phyloP scores from a whole-genome alignment of 2,113 vertebrate species.

The Mystacornis crossleyi region DNA sequence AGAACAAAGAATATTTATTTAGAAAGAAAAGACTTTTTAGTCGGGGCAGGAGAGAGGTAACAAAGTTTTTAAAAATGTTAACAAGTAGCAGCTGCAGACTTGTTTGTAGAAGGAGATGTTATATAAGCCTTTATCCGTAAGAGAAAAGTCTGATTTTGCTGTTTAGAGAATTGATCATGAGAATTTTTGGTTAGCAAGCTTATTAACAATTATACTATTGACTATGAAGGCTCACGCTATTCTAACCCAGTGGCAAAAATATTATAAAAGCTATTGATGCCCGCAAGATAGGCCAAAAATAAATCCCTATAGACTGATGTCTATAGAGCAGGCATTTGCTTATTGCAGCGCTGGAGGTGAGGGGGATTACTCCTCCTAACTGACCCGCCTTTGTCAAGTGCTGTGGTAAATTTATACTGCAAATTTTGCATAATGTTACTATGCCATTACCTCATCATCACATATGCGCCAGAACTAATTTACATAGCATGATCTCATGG shows the following conservation, averaged over 20 bases:
- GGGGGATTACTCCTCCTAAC: too few relatives aligned
- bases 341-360: too few relatives aligned
- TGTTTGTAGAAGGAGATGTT: neutral
- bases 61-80: neutral
- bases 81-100: neutral
- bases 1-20: neutral
- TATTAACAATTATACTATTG: neutral
- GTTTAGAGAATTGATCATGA: neutral
- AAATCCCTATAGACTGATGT: too few relatives aligned
- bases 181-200: neutral
- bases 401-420: too few relatives aligned
- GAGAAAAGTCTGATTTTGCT: neutral
- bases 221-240: neutral
- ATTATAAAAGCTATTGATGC: neutral
- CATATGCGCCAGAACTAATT: too few relatives aligned
- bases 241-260: too few relatives aligned
- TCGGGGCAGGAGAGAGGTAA: neutral
- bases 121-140: neutral
- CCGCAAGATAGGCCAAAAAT: too few relatives aligned
- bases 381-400: too few relatives aligned
- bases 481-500: too few relatives aligned
- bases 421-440: too few relatives aligned
- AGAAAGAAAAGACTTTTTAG: neutral
- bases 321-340: too few relatives aligned
- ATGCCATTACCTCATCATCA: too few relatives aligned